A percentile compares a stretch with the other conserved stretches of the same genome.
These are phyloP conservation scores for Holothuria glaberrima DNA, from an alignment of 35 echinoderm and acorn worm genomes.

Conservation along the genomic window DNA sequence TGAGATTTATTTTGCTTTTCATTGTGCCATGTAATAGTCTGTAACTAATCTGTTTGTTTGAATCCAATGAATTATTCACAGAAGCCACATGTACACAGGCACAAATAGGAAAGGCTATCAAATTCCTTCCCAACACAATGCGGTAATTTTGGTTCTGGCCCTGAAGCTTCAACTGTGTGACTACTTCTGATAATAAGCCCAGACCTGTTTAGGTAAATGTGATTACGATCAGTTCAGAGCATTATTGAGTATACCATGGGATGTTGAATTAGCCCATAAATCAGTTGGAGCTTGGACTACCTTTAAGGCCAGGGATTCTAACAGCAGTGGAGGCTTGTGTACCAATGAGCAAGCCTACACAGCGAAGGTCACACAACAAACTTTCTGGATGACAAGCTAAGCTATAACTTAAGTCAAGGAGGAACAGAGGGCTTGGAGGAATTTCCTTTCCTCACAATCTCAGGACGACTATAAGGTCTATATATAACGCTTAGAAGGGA, in stretches of 20 bases:
- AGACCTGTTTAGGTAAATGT: not conserved
- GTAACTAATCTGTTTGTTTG: too few species aligned
- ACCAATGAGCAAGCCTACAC: not conserved
- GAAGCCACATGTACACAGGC: too few species aligned
- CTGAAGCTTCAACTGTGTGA: not conserved
- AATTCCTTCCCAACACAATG: too few species aligned
- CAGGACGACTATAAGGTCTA: slow-evolving; percentile 1
- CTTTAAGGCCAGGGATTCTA: not conserved
- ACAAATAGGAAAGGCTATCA: too few species aligned
- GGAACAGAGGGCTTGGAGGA: slow-evolving; percentile 21
- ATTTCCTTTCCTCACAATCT: not conserved
- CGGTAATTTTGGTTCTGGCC: too few species aligned
- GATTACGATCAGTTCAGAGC: not conserved
- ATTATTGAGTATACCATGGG: not conserved
- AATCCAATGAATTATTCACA: too few species aligned
- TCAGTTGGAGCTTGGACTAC: not conserved
- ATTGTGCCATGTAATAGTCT: too few species aligned
- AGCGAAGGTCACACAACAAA: not conserved
- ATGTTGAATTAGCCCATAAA: not conserved
- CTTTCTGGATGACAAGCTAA: slow-evolving; percentile 9
- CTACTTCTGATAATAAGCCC: not conserved
- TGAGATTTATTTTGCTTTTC: too few species aligned
- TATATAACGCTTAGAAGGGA: not conserved
- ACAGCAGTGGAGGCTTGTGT: not conserved
- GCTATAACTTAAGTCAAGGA: slow-evolving; percentile 3